Evolutionary conservation across 1,140 invertebrate species (phyloP), one percentile per base, ranked within the genome.

Genomic region (Bilobella aurantiaca): DNA sequence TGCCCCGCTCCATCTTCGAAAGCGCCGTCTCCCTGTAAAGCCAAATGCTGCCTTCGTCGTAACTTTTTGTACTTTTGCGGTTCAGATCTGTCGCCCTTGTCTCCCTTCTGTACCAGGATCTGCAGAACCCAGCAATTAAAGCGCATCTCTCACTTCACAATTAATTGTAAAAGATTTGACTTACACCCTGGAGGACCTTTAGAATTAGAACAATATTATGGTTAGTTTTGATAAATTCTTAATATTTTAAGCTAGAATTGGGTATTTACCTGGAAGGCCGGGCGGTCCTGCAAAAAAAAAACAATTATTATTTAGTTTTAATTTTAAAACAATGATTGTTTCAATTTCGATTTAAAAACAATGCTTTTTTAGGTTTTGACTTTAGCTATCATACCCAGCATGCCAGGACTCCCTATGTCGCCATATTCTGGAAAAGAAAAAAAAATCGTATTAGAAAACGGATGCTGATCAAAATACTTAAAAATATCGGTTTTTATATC

Each of bases 51-150:
- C 81, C 90, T 82, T 80, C 90, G 81, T 76, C 89, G 85, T 75
- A 93, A 83, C 78, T 93, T 93, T 82, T 91, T 89, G 83, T 91
- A 91, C 86, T 91, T 90, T 86, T 91, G 84, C 73, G 90, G 91
- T 82, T 93, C 90, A 49, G 90, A 90, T 77, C 91, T 90, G 74
- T 93, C 90, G 34, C 91, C 91, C 76, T 93, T 93, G 69, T 92
- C 90, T 29, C 91, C 91, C 76, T 89, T 90, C 63, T 85, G 79
- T 16, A 91, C 91, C 21, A 90, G 89, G 78, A n/a, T n/a, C n/a
- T n/a, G n/a, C n/a, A n/a, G n/a, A n/a, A n/a, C n/a, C n/a, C n/a
- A n/a, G n/a, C n/a, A n/a, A n/a, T n/a, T n/a, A n/a, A n/a, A n/a
- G n/a, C n/a, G n/a, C n/a, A n/a, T n/a, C n/a, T n/a, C n/a, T n/a